Base-by-base conservation (phyloP, 2,113 vertebrate species). In the Australoheros scitulus region DNA sequence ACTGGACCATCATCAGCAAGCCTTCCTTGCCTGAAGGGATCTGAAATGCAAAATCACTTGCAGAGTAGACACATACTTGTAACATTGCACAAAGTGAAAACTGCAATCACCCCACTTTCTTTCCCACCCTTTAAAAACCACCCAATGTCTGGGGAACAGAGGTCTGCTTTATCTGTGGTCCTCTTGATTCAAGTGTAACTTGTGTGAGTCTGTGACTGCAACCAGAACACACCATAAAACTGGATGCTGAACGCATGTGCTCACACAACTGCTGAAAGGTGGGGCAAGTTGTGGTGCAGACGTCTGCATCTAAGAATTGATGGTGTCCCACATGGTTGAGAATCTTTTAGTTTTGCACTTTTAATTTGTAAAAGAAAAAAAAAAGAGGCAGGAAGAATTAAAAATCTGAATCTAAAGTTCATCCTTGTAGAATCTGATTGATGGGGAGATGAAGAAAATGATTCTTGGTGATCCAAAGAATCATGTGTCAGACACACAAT, bases 241-340 rank as follows among this genome's bases (percentile, higher is more conserved):
- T 36, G 57, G 6, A 20, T 13, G 22, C 10, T 52, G 65, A 13
- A 79, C 64, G 43, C 9, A 4, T 32, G 59, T 57, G 68, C 38
- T 4, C 36, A 32, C 63, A 76, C 26, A 63, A 85, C 50, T 32
- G 72, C 14, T 77, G 61, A 77, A 72, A 80, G 61, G 61, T 82
- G 60, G 2, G 3, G 26, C 24, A 6, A 18, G 56, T 17, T 14
- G 41, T 11, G 18, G 10, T 2, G 3, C 52, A 79, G 70, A 79
- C 36, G 41, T 77, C 70, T 70, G 72, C 68, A 38, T 81, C 82
- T 41, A 64, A n/a, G 29, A 80, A 59, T 78, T 81, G 74, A 82
- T 68, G 2, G 26, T 52, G 59, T 83, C 59, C 43, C 89, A 91
- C 81, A 90, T 91, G 91, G 90, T 77, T 76, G 7, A 5, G 8